A percentile compares a stretch with the other conserved stretches of the same genome.
phyloP scores from a whole-genome alignment of 92 coral and sea anemone genomes.

The Paramuricea clavata region DNA sequence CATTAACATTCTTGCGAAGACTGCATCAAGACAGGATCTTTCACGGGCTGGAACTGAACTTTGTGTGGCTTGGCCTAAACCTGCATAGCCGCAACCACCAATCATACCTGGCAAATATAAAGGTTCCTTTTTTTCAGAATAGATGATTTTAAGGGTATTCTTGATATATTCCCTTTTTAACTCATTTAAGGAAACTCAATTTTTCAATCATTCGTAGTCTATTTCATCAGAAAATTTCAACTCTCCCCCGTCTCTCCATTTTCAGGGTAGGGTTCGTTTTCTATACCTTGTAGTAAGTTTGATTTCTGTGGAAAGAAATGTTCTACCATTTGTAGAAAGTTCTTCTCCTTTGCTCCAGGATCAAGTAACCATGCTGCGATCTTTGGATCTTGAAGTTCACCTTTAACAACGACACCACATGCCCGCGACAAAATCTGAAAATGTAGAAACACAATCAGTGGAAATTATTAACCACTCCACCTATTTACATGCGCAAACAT shows the following conservation, averaged over 20 bases:
- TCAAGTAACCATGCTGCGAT: slow-evolving; percentile 95
- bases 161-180: background rate
- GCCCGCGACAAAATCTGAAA: slow-evolving; percentile 77
- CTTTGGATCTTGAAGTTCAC: slow-evolving; percentile 87
- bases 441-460: background rate
- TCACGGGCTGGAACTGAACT: slow-evolving; percentile 80
- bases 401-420: slow-evolving; percentile 79
- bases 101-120: slow-evolving; percentile 67
- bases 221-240: too few species aligned
- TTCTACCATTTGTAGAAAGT: slow-evolving; percentile 82
- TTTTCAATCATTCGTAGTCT: background rate
- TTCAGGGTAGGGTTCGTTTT: background rate
- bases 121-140: background rate
- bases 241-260: background rate
- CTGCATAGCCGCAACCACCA: slow-evolving; percentile 80
- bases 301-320: slow-evolving; percentile 79
- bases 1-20: slow-evolving; percentile 79
- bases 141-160: background rate
- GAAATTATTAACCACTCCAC: background rate
- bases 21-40: slow-evolving; percentile 92
- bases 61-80: slow-evolving; percentile 86
- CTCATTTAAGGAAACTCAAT: background rate
- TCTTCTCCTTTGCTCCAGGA: slow-evolving; percentile 89
- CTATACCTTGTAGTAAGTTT: slow-evolving; percentile 79
- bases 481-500: too few species aligned